Base-by-base conservation (phyloP, 2,113 vertebrate genomes). In the Lynx canadensis region DNA sequence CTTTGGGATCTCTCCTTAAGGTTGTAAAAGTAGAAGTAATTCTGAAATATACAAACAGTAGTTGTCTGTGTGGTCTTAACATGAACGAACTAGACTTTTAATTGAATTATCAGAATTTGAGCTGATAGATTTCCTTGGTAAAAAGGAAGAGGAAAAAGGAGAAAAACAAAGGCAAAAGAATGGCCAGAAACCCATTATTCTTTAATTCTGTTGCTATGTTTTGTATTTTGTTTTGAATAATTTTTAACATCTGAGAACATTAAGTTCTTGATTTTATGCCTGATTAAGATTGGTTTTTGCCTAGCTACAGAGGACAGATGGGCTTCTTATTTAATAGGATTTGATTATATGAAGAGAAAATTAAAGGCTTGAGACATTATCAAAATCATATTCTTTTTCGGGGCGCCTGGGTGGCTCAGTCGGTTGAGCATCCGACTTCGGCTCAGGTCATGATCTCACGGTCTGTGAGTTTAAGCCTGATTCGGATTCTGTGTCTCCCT, bases 351-450 rank as follows among this genome's bases (percentile, higher is more conserved):
- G 19, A 73, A 29, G 69, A 33, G 27, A 68, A 91, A 95, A 52
- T 57, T 83, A 96, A 91, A 95, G 63, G 36, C 66, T 85, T 85
- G 50, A 94, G n/a, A 95, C 48, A 80, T 79, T 89, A 55, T 84
- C 23, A 92, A 79, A 74, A 55, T 55, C 33, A 71, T 85, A 60
- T 85, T 74, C 23, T 36, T 91, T 94, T 82, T 90, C 8, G 45
- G 45, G 45, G 8, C 8, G 45, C 45, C 45, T 45, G 45, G 45
- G 45, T 45, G 45, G 45, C 45, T 45, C 45, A 45, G 45, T 45
- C 7, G 45, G 45, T 45, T 45, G 45, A 45, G 45, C 7, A 45
- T 45, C 45, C 8, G 45, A 45, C 45, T 45, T 45, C 45, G 7
- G 45, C 8, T 45, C 45, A 45, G 45, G 45, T 9, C 45, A 45